phyloP scores from a whole-genome alignment of 1,140 invertebrate species.

The Drosophila setifemur region DNA sequence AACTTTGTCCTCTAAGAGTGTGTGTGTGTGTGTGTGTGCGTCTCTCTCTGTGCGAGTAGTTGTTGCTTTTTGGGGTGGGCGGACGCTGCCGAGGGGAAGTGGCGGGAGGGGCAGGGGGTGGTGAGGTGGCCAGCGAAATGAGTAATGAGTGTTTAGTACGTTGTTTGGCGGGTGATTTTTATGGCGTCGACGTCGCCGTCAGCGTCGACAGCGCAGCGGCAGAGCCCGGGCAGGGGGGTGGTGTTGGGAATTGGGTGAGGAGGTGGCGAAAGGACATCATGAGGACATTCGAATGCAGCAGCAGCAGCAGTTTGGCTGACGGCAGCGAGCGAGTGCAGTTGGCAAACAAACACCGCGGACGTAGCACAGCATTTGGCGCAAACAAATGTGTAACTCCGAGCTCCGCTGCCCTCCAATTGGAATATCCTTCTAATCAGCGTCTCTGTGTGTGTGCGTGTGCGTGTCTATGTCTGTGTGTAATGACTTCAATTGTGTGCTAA shows the following conservation, averaged over 20 bases:
- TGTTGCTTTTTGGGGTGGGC: conserved; percentile 11
- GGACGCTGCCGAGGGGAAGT: neutral
- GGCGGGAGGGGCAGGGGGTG: neutral
- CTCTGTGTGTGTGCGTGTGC: neutral
- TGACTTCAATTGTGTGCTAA: conserved; percentile 74
- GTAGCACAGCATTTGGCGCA: conserved; percentile 56
- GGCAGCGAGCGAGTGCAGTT: neutral
- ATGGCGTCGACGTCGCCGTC: neutral
- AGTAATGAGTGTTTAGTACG: conserved; percentile 62
- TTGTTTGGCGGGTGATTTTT: conserved; percentile 50
- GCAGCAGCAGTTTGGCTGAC: neutral
- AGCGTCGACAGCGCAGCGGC: neutral
- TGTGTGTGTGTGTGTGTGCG: conserved; percentile 1
- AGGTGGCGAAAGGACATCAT: too few relatives aligned
- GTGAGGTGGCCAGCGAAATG: conserved; percentile 32
- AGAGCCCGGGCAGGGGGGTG: neutral
- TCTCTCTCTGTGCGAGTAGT: conserved; percentile 12
- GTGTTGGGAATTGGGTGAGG: too few relatives aligned
- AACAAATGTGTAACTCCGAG: too few relatives aligned
- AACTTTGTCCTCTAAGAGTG: neutral
- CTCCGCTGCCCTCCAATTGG: conserved; percentile 34
- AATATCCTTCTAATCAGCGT: neutral
- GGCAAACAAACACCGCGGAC: conserved; percentile 22
- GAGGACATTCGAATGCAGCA: too few relatives aligned
- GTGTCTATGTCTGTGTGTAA: conserved; percentile 33